phyloP scores from a whole-genome alignment of 2,888 invertebrate genomes.

The Minunthozetes semirufus region DNA sequence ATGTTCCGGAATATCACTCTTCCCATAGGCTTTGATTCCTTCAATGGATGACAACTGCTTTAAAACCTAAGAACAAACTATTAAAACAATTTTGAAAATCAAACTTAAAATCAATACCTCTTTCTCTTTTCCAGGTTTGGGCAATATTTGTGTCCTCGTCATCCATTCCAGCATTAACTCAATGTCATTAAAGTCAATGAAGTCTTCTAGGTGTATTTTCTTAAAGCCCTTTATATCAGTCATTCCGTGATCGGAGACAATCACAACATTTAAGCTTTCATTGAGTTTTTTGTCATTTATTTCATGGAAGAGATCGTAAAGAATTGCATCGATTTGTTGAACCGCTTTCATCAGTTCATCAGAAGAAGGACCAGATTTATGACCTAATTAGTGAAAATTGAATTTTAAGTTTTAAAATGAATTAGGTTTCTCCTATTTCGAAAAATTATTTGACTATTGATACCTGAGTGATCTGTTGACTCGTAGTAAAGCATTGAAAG shows the following conservation, averaged over 20 bases:
- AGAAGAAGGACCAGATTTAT: constrained; percentile 47
- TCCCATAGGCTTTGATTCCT: neutral
- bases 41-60: neutral
- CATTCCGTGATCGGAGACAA: constrained; percentile 50
- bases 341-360: constrained; percentile 45
- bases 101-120: too few relatives aligned
- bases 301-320: constrained; percentile 44
- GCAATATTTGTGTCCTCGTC: constrained; percentile 39
- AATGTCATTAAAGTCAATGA: constrained; percentile 39
- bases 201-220: constrained; percentile 38
- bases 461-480: constrained; percentile 36
- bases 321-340: constrained; percentile 45
- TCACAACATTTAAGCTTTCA: constrained; percentile 46
- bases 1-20: too few relatives aligned
- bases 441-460: too few relatives aligned
- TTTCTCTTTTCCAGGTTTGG: constrained; percentile 39
- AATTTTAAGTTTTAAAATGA: too few relatives aligned
- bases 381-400: constrained; percentile 42
- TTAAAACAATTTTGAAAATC: too few relatives aligned
- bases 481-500: constrained; percentile 41
- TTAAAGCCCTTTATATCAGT: constrained; percentile 44
- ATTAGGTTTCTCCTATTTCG: too few relatives aligned
- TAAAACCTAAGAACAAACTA: constrained; percentile 43
- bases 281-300: constrained; percentile 42
- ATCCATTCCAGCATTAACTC: constrained; percentile 39